Evolutionary conservation across 1,140 invertebrate species (phyloP), one percentile per base, ranked within the genome.

Genomic region (Ctenoplectra terminalis): DNA sequence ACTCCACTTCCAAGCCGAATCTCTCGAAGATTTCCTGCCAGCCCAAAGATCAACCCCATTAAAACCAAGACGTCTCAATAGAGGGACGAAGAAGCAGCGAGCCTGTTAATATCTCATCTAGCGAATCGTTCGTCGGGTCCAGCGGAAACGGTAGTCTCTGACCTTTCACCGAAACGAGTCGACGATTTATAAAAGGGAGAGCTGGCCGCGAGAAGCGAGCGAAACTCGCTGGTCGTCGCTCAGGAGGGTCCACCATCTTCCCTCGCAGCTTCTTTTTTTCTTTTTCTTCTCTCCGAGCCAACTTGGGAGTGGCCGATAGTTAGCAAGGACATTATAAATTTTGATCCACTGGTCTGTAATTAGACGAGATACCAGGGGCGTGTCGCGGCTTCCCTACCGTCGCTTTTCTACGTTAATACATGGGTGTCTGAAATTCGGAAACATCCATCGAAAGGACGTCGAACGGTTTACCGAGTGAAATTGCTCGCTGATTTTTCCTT

Each of bases 291-390:
- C 3, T 40, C 23, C 6, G 34, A 0, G 5, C 67, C 34, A 82
- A 86, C 34, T 66, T 76, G 81, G 75, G 86, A 87, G 86, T 87
- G 87, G 78, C 75, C 71, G 74, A 83, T 78, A 81, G 77, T 90
- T 90, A 90, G 82, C 84, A 87, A 86, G 78, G 86, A 89, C 82
- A 88, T 87, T 89, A 89, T 88, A 89, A 90, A 90, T 90, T 90
- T 83, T 78, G 77, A 89, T 87, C 63, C 73, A 34, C 43, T 78
- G 71, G 76, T 64, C 81, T 82, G 86, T 88, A 90, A 90, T 90
- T 90, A 90, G 77, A n/a, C 34, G 37, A 82, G 84, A 84, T 86
- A 69, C 56, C 64, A 72, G 31, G 78, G 87, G 84, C 79, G 87
- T 83, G 80, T 70, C 80, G 9, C 54, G 46, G 58, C 66, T 66